These are phyloP conservation scores for Lepus europaeus DNA, from an alignment of 2,113 vertebrate species.

Conservation along the genomic window DNA sequence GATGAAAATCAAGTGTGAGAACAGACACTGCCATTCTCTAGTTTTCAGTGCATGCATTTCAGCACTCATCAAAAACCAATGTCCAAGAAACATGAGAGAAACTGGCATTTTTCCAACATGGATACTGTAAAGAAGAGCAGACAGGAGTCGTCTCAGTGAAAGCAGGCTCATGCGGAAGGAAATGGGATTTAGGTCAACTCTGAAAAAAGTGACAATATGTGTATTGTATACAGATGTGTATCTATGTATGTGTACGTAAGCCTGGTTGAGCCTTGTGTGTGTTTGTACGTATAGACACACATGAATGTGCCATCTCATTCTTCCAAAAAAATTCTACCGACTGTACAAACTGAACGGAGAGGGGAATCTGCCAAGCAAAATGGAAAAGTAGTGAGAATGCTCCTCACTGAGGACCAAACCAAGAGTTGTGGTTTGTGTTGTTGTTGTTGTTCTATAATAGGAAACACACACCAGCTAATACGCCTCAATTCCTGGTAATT, in stretches of 20 bases:
- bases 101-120: background rate
- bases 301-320: background rate
- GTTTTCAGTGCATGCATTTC: constrained; percentile 5
- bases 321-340: background rate
- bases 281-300: background rate
- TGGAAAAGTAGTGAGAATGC: background rate
- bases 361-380: background rate
- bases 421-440: background rate
- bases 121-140: background rate
- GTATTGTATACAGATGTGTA: background rate
- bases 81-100: background rate
- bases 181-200: background rate
- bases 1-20: background rate
- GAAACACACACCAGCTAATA: background rate
- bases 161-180: background rate
- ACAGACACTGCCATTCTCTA: background rate
- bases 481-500: background rate
- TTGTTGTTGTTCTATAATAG: background rate
- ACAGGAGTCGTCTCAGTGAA: background rate
- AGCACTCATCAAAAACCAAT: constrained; percentile 15
- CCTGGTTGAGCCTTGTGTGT: background rate
- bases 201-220: background rate
- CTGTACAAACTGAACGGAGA: background rate
- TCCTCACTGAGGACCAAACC: background rate
- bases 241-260: background rate